Evolutionary conservation across 2,888 invertebrate genomes (phyloP), one percentile per base, ranked within the genome.

Genomic region (Lissonota sp.): DNA sequence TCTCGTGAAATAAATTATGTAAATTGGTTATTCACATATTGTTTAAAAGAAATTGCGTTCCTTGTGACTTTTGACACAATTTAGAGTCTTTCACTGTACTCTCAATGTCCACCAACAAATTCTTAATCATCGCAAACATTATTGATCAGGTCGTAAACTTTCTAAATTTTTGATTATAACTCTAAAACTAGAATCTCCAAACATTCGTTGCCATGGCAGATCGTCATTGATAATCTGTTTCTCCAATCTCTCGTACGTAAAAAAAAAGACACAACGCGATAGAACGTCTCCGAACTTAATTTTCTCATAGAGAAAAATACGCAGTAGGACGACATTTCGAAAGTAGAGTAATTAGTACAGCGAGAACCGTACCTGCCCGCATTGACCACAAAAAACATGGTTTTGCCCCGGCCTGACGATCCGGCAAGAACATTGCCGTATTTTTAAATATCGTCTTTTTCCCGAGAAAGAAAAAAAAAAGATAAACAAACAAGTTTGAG

Each of bases 291-390:
- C 66, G 79, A 83, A 83, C 71, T 76, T 88, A 86, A 86, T 74
- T 74, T 79, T 69, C 79, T 58, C 63, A 40, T 73, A 78, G 63
- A 62, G 64, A 74, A 51, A 63, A 79, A 79, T 72, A 26, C 26
- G 26, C 26, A 26, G 26, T 26, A 77, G 77, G 37, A 78, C 69
- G 67, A 82, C 82, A 82, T 83, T 79, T 70, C 79, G 69, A 67
- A 72, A 79, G 70, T 88, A 88, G 87, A 87, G 83, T 84, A 64
- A 74, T 77, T 89, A 88, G 88, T 86, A 87, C 88, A 90, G 87
- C 87, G 87, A 88, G 87, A 82, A 86, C 86, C 86, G 90, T 90
- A 90, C 89, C 90, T 90, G 89, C 88, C 87, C 86, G 83, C 83
- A 88, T 85, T 80, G 89, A 90, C 90, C 90, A 89, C 86, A 86